Percentiles rank a stretch among this genome's conserved stretches.
Conservation (phyloP, 2,797 vertebrate species). For the Gastrophryne carolinensis region DNA sequence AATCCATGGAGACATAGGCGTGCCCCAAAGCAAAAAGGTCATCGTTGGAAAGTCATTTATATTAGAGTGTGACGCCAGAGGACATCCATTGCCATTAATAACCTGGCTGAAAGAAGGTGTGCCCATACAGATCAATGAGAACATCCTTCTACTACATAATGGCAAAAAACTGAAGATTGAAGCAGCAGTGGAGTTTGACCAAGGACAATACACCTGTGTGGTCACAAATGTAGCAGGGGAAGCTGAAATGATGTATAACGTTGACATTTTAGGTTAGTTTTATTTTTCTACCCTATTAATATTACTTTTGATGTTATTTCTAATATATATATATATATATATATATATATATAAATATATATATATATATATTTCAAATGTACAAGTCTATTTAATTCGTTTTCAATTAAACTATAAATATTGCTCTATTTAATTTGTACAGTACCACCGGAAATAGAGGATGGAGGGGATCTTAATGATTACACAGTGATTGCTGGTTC, state of each 20-base stretch:
- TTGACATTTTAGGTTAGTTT: conserved; percentile 84
- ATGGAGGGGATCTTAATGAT: conserved; percentile 73
- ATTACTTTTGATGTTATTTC: too few species aligned
- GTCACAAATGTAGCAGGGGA: conserved; percentile 95
- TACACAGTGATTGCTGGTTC: conserved; percentile 79
- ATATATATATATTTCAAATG: too few species aligned
- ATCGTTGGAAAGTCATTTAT: conserved; percentile 74
- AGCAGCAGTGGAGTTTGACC: conserved; percentile 68
- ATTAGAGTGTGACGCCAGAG: conserved; percentile 84
- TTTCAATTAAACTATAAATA: too few species aligned
- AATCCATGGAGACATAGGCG: conserved; percentile 73
- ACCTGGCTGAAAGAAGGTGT: conserved; percentile 92
- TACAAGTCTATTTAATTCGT: too few species aligned
- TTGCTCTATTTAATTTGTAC: background rate
- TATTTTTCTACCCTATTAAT: too few species aligned
- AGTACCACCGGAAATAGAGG: conserved; percentile 87
- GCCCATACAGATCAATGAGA: conserved; percentile 75
- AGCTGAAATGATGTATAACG: conserved; percentile 85
- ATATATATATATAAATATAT: too few species aligned
- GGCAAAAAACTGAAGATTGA: conserved; percentile 84
- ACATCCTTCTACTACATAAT: conserved; percentile 73
- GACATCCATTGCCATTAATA: conserved; percentile 86
- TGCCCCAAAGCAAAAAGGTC: conserved; percentile 76
- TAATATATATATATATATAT: too few species aligned
- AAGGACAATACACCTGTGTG: conserved; percentile 84